Evolutionary conservation across 2,888 invertebrate species (phyloP), one percentile per base, ranked within the genome.

Genomic region (Prostheceraeus crozeri): DNA sequence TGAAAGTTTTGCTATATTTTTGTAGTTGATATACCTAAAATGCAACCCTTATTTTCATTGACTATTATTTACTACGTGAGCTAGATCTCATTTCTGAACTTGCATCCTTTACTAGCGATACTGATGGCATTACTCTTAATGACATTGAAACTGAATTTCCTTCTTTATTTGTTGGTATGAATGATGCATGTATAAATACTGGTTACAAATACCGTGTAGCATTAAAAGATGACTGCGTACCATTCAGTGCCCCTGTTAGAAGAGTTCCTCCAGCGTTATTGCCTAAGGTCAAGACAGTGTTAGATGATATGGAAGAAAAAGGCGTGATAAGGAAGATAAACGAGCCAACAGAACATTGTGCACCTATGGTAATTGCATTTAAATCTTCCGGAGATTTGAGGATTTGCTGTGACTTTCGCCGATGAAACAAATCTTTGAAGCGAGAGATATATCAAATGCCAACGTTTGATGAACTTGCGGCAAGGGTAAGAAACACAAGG

Each of bases 261-360:
- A 40, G 40, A 40, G 14, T 40, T 16, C 40, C 40, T 8, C 40
- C 40, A 40, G 40, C 40, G n/a, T 14, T 40, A 16, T 14, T 40
- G 14, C 40, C 40, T 40, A 40, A 40, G 19, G 40, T 40, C 16
- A 40, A 40, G 19, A 40, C 16, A 40, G 40, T 16, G 19, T 23
- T 40, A 16, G 40, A 40, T 40, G 19, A 40, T 16, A 40, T 40
- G 40, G n/a, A 16, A 16, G 40, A 16, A 6, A 23, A 40, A 16
- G 40, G 40, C 40, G 19, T 40, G 19, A 40, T 40, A 40, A 40
- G 40, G 19, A 16, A 16, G 40, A 40, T 40, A 6, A 23, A 40
- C 16, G 40, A 40, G 40, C 40, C 40, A n/a, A 40, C 40, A 40
- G 40, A 40, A 40, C 19, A 16, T 40, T 40, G 40, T 23, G 4